phyloP scores from a whole-genome alignment of 2,797 vertebrate genomes.

The Leucoraja ocellata region DNA sequence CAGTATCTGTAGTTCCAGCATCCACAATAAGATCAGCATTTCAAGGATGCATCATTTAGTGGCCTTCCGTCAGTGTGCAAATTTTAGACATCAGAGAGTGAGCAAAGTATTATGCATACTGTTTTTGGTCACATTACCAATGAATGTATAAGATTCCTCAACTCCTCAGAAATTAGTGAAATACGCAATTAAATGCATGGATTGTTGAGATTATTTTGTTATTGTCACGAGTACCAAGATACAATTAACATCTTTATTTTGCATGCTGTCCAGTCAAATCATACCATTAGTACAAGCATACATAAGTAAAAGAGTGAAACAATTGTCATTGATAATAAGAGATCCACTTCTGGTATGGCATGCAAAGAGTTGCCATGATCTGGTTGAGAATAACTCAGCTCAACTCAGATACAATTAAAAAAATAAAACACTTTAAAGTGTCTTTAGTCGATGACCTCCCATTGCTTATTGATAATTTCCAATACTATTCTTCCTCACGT shows the following conservation, averaged over 20 bases:
- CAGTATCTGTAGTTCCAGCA: too few species aligned
- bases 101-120: not conserved
- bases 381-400: not conserved
- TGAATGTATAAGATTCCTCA: not conserved
- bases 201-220: too few species aligned
- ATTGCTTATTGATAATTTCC: not conserved
- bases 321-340: too few species aligned
- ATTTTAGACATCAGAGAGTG: not conserved
- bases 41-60: not conserved
- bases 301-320: too few species aligned
- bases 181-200: too few species aligned
- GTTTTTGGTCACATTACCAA: not conserved
- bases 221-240: too few species aligned
- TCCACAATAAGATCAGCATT: not conserved
- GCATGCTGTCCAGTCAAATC: too few species aligned
- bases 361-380: too few species aligned
- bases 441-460: not conserved
- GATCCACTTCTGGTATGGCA: too few species aligned
- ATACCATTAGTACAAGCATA: too few species aligned
- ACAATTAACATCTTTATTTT: too few species aligned
- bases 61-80: not conserved
- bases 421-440: not conserved
- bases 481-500: not conserved
- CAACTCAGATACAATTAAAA: not conserved
- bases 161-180: too few species aligned